Conservation (phyloP, 1,140 invertebrate species). For the Manduca sexta region DNA sequence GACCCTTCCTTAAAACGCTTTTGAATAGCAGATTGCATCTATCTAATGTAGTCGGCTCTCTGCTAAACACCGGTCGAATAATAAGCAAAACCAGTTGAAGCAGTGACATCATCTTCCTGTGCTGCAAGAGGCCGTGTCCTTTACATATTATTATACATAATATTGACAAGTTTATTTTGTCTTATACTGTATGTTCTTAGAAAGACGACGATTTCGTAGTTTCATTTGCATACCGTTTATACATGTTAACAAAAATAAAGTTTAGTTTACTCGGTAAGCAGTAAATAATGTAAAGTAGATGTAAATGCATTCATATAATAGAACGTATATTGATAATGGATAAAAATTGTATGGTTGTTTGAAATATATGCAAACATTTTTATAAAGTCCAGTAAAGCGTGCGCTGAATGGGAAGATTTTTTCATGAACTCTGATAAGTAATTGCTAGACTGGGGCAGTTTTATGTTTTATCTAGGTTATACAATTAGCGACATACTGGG, state of each 20-base stretch:
- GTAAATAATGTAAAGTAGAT: too few species aligned
- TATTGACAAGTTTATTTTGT: background rate
- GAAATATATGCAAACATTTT: background rate
- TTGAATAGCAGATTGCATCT: conserved; percentile 17
- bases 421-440: too few species aligned
- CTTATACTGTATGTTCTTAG: background rate
- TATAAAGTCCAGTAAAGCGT: too few species aligned
- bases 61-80: conserved; percentile 53
- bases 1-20: background rate
- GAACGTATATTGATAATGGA: background rate
- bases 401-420: too few species aligned
- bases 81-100: conserved; percentile 66
- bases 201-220: too few species aligned
- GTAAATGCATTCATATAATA: too few species aligned
- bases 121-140: conserved; percentile 51
- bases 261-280: too few species aligned
- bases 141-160: conserved; percentile 18
- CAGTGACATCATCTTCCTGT: conserved; percentile 70
- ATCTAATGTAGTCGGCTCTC: conserved; percentile 26
- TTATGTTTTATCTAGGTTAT: too few species aligned
- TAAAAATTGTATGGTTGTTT: background rate
- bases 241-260: too few species aligned
- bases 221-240: too few species aligned
- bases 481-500: too few species aligned
- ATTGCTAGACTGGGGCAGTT: too few species aligned